A percentile compares a stretch with the other conserved stretches of the same genome.
These are phyloP conservation scores for Dipodomys stephensi DNA, from an alignment of 2,113 vertebrate species.

Conservation along the genomic window DNA sequence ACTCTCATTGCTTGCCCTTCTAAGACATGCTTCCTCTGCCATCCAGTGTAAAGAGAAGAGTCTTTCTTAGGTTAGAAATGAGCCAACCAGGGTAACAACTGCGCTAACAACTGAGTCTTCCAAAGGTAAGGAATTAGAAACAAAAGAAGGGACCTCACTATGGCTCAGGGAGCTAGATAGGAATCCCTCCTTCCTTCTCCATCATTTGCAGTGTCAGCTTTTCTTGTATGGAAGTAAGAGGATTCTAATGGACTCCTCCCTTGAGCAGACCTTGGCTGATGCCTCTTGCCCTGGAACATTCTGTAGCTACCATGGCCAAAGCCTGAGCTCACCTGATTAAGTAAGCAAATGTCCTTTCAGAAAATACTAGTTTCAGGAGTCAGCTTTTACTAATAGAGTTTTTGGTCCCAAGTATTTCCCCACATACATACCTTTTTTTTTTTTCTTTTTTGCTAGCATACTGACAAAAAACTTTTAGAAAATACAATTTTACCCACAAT, in stretches of 20 bases:
- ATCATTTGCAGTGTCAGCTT: not conserved
- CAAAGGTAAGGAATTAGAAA: not conserved
- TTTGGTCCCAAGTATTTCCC: not conserved
- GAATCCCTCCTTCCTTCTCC: not conserved
- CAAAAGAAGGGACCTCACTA: no score
- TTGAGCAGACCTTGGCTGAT: not conserved
- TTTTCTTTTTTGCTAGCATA: not conserved
- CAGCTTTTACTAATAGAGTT: not conserved
- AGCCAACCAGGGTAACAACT: not conserved
- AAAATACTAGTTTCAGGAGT: not conserved
- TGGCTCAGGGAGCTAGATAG: rapidly evolving
- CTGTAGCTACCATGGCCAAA: not conserved
- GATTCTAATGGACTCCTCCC: not conserved
- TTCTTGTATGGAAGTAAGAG: not conserved
- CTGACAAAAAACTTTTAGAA: not conserved
- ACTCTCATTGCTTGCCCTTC: not conserved
- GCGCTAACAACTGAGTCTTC: no score
- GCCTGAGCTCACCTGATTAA: not conserved
- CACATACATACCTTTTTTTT: not conserved
- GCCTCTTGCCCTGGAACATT: not conserved
- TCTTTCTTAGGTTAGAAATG: not conserved
- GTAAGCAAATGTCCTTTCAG: not conserved
- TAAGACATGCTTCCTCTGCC: not conserved
- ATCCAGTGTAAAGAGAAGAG: not conserved
- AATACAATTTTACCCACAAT: not conserved